Base-by-base conservation (phyloP, 2,888 invertebrate genomes). In the Blastobasis lacticolella region DNA sequence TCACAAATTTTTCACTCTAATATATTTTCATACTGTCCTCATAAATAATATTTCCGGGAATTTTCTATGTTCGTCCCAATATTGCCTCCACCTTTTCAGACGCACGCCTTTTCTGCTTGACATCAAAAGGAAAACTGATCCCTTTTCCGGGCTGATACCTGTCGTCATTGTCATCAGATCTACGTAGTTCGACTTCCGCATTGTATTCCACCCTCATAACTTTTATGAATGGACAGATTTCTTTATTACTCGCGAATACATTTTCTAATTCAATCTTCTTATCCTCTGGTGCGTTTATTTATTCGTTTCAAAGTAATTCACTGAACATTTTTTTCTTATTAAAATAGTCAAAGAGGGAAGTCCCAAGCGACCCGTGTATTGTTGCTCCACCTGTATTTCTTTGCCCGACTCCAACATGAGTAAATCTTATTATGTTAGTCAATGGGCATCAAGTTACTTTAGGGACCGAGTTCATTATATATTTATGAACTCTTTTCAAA, bases 81-180 rank as follows among this genome's bases (percentile, higher is more conserved):
- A 23, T 23, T 23, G 23, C 54, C 55, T 52, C 58, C 56, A 45
- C 56, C 60, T 59, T 49, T 49, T 51, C 55, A 57, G 53, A 55
- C 56, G 59, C 56, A 59, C 57, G 67, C 60, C 76, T 75, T 77
- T 83, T 82, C 80, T 78, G 78, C 72, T 75, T 71, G 62, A 78
- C 78, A 77, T 85, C 80, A 85, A 84, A 85, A 78, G 78, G 73
- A 78, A 81, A 83, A 79, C 73, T 75, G 78, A 83, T 84, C 81
- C 73, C 70, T 82, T 81, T 85, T 83, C 81, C 78, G 75, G 73
- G 64, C 72, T 78, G 72, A 80, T 83, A 79, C 85, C 81, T 82
- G 66, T 60, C 65, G 66, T 71, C 74, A 80, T 81, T 84, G 82
- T 85, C 75, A 72, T 73, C 60, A 61, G 62, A 75, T 67, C 73